A percentile compares a stretch with the other conserved stretches of the same genome.
Conservation (phyloP, 2,797 vertebrate species). For the Artibeus lituratus region DNA sequence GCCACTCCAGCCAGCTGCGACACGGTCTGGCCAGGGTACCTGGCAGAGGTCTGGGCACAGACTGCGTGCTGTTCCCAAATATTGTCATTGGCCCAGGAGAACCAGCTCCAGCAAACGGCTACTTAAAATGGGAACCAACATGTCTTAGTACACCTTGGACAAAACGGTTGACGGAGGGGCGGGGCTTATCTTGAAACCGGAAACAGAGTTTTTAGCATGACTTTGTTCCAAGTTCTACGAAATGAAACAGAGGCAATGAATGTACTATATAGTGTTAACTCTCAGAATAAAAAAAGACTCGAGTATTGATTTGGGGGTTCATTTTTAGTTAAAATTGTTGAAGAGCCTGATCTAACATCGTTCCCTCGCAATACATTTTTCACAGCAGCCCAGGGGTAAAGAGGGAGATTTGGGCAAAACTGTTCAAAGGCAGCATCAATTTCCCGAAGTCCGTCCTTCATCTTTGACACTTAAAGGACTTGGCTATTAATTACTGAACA, state of each 20-base stretch:
- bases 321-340: neutral
- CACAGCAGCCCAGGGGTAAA: neutral
- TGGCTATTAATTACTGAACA: neutral
- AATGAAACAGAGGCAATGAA: neutral
- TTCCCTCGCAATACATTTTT: neutral
- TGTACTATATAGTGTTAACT: neutral
- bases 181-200: neutral
- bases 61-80: fast-evolving
- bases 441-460: neutral
- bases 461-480: neutral
- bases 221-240: neutral
- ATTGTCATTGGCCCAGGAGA: no score
- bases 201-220: neutral
- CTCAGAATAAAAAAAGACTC: neutral
- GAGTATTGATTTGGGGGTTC: neutral
- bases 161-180: neutral
- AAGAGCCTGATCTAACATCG: no score
- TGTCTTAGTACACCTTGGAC: neutral
- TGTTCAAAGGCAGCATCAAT: neutral
- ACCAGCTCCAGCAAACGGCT: neutral
- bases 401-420: neutral
- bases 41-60: neutral
- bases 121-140: neutral
- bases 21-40: neutral
- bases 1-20: fast-evolving